Evolutionary conservation across 2,888 invertebrate genomes (phyloP).

Genomic region (Balanococcus diminutus): DNA sequence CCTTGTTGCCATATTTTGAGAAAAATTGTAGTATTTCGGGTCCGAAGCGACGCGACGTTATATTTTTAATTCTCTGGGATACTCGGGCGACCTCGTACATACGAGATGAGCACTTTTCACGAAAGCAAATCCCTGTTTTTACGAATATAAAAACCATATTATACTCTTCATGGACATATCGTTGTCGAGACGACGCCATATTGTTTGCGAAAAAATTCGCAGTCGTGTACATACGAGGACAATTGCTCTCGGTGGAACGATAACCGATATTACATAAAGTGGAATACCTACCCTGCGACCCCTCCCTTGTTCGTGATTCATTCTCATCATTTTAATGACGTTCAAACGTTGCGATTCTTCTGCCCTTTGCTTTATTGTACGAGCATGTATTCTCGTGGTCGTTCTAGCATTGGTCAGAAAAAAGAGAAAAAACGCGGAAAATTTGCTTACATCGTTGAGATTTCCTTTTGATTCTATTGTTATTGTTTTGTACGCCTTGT

Average conservation of each 20-base stretch:
- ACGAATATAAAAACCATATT: background rate
- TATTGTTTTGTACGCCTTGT: no score
- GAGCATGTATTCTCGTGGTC: background rate
- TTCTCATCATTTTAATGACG: conserved; percentile 33
- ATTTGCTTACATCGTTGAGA: background rate
- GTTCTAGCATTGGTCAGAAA: background rate
- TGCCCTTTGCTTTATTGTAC: background rate
- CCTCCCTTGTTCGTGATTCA: background rate
- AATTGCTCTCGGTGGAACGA: conserved; percentile 29
- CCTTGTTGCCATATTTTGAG: background rate
- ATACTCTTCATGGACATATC: background rate
- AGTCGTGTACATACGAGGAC: background rate
- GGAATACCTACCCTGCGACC: background rate
- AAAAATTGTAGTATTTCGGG: background rate
- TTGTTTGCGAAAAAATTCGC: background rate
- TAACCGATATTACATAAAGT: conserved; percentile 11
- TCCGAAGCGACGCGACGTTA: background rate
- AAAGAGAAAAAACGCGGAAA: background rate
- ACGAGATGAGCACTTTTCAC: background rate
- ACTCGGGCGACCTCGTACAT: background rate
- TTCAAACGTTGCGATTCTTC: conserved; percentile 14
- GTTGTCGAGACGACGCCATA: background rate
- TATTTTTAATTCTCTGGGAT: background rate
- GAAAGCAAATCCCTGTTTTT: background rate
- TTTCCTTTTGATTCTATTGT: background rate